These are phyloP conservation scores for Tragelaphus eurycerus DNA, from an alignment of 2,797 vertebrate species.

Conservation along the genomic window DNA sequence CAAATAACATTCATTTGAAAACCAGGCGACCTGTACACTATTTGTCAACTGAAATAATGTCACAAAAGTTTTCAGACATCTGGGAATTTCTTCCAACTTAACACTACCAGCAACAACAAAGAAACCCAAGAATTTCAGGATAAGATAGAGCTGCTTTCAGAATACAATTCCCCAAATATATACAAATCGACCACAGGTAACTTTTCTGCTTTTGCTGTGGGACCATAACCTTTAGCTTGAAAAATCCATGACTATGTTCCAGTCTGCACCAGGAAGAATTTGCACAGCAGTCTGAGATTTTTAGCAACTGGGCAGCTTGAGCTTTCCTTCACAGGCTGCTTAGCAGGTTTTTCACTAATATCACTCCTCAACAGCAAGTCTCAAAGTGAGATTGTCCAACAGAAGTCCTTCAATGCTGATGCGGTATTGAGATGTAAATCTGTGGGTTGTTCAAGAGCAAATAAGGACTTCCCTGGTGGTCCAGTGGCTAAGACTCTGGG, in stretches of 20 bases:
- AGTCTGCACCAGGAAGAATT: background rate
- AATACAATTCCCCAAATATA: background rate
- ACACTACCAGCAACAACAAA: slow-evolving; percentile 20
- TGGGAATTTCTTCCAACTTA: slow-evolving; percentile 35
- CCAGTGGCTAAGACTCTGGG: background rate
- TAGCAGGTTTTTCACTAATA: background rate
- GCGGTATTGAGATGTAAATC: rapidly evolving
- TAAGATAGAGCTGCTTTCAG: slow-evolving; percentile 16
- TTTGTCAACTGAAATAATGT: slow-evolving; percentile 65
- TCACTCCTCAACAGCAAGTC: background rate
- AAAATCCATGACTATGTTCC: background rate
- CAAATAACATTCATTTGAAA: slow-evolving; percentile 62
- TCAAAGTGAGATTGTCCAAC: background rate
- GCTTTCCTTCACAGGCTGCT: background rate
- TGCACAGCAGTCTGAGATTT: background rate
- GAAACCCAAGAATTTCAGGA: background rate
- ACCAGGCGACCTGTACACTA: background rate
- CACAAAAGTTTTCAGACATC: slow-evolving; percentile 59
- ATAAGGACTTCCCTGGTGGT: background rate
- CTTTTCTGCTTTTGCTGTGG: background rate
- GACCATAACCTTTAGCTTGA: background rate
- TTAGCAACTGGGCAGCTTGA: background rate
- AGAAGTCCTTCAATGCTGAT: background rate
- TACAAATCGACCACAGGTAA: background rate
- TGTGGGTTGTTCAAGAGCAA: background rate